phyloP scores from a whole-genome alignment of 2,888 invertebrate species.

The Drosophila longiperda region DNA sequence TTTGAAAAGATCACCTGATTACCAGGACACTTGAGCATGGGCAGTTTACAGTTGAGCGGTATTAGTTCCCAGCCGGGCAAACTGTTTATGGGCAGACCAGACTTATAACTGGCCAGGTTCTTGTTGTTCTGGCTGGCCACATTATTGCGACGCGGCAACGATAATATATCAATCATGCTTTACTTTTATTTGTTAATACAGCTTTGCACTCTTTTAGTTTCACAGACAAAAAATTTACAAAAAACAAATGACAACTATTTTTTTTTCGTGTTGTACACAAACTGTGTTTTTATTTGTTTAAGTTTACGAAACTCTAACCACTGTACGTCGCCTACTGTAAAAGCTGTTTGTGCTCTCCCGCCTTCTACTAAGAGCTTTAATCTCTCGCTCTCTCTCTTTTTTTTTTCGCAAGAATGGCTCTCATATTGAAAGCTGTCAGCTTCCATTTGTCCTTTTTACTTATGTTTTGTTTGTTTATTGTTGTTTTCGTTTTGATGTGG shows the following conservation, averaged over 20 bases:
- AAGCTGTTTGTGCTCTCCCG: constrained; percentile 19
- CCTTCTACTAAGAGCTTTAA: neutral
- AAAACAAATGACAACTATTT: constrained; percentile 1
- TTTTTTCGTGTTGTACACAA: constrained; percentile 1
- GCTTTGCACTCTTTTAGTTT: constrained; percentile 19
- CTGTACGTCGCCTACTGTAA: constrained; percentile 38
- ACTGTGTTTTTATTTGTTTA: neutral
- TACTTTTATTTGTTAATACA: neutral
- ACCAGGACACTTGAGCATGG: constrained; percentile 84
- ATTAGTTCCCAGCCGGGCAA: constrained; percentile 84
- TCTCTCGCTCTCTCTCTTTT: constrained; percentile 3
- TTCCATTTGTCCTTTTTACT: constrained; percentile 54
- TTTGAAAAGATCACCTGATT: constrained; percentile 84
- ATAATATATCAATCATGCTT: constrained; percentile 81
- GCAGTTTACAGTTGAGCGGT: constrained; percentile 83
- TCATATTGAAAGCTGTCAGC: constrained; percentile 42
- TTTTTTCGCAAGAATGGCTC: constrained; percentile 10
- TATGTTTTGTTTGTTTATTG: constrained; percentile 45
- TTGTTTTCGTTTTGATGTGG: constrained; percentile 34
- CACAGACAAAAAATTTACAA: constrained; percentile 19
- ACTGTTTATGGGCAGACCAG: constrained; percentile 83
- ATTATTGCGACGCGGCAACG: constrained; percentile 76
- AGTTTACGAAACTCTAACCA: neutral
- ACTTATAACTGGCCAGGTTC: constrained; percentile 66
- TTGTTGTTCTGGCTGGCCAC: constrained; percentile 58